Evolutionary conservation across 2,888 invertebrate species (phyloP).

Genomic region (Linyphia triangularis): DNA sequence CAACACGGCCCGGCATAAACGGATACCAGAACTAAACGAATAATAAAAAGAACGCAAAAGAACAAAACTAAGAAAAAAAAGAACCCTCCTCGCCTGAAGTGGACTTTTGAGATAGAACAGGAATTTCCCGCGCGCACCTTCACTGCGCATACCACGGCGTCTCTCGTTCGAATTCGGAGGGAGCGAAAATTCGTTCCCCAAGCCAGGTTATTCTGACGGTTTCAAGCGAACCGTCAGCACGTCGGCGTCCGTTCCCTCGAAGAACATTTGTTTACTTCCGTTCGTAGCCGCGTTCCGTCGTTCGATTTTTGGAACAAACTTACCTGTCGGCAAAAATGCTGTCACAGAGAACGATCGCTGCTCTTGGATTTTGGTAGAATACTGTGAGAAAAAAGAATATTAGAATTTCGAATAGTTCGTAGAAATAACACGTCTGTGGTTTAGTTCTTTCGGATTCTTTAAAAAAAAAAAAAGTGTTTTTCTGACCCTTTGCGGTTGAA

Average conservation of each 20-base stretch:
- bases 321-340: neutral
- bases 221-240: neutral
- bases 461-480: too few relatives aligned
- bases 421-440: too few relatives aligned
- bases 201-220: neutral
- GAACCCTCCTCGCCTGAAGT: slow-evolving; percentile 6
- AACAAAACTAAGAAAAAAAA: slow-evolving; percentile 4
- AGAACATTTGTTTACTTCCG: neutral
- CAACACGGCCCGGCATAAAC: slow-evolving; percentile 6
- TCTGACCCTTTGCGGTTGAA: too few relatives aligned
- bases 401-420: too few relatives aligned
- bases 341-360: too few relatives aligned
- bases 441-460: too few relatives aligned
- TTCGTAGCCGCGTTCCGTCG: neutral
- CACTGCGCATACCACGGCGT: slow-evolving; percentile 64
- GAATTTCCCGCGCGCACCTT: slow-evolving; percentile 42
- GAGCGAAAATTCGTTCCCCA: neutral
- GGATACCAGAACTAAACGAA: neutral
- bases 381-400: too few relatives aligned
- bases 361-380: too few relatives aligned
- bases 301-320: neutral
- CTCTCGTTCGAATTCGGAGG: neutral
- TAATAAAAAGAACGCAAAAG: neutral
- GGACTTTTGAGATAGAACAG: slow-evolving; percentile 62
- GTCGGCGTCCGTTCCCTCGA: neutral